Evolutionary conservation across 2,797 vertebrate genomes (phyloP), one percentile per base, ranked within the genome.

Genomic region (Megaceryle alcyon): DNA sequence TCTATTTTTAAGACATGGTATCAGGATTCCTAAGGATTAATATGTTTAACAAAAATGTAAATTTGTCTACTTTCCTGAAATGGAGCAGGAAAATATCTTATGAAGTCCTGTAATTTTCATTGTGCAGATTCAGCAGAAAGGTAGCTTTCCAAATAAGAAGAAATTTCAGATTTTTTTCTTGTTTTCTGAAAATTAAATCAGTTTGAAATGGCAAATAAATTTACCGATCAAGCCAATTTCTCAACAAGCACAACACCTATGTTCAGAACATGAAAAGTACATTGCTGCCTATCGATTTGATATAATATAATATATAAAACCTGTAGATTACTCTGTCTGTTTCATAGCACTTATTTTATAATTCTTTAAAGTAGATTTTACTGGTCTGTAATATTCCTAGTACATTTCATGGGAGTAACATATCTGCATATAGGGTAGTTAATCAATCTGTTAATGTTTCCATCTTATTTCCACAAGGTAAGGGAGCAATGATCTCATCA

Each of bases 171-270:
- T 78, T 25, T 16, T 1, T 14, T 69, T 75, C 4, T 57, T 60
- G 3, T 53, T 81, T 75, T 83, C 31, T 69, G 15, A 79, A 84
- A 94, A 44, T 60, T 3, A 8, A 48, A 82, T 54, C 2, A n/a
- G 4, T 63, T 69, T 69, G 33, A 92, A 94, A 61, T 19, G 2
- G 1, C 3, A 71, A 33, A 41, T 70, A 56, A 35, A 71, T 63
- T 77, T 88, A 2, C 9, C 35, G 11, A 53, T 81, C 19, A 81
- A 41, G 10, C 6, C 6, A 66, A 31, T 75, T 88, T 90, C 39
- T 77, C 37, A 77, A 7, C 17, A 28, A 31, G 3, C 0, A 43
- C 2, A 43, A 78, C 5, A 26, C 0, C 0, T 8, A 71, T 33
- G 4, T 61, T 86, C 51, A 41, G 10, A 54, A 59, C 1, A 33